These are phyloP conservation scores for Galerucella pusilla DNA, from an alignment of 2,888 invertebrate species.

Conservation along the genomic window DNA sequence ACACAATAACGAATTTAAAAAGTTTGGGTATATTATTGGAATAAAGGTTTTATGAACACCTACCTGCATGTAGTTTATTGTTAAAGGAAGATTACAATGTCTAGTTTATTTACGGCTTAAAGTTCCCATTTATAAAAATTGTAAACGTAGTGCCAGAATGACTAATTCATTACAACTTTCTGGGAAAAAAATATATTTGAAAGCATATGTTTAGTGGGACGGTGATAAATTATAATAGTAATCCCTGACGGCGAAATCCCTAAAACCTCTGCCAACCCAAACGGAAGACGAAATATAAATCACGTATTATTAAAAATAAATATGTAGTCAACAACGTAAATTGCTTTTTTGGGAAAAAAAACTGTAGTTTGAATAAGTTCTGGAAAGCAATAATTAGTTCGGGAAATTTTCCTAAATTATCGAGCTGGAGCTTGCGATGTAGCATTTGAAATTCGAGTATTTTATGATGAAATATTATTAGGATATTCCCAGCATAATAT, in stretches of 20 bases:
- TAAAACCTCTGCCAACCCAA: slow-evolving; percentile 1
- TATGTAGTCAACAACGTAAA: neutral
- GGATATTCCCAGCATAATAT: no score
- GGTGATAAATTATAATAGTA: slow-evolving; percentile 8
- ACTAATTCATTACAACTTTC: slow-evolving; percentile 10
- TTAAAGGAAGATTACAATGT: slow-evolving; percentile 7
- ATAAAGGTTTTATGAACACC: neutral
- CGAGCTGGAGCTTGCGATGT: no score
- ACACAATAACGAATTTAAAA: neutral
- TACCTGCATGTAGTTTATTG: slow-evolving; percentile 11
- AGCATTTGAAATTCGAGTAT: no score
- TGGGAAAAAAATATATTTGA: neutral
- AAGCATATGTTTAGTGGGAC: slow-evolving; percentile 7
- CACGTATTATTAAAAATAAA: neutral
- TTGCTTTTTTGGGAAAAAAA: neutral
- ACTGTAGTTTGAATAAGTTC: neutral
- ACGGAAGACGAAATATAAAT: slow-evolving; percentile 4
- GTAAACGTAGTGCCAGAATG: slow-evolving; percentile 6
- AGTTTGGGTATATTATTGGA: neutral
- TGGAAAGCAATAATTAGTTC: neutral
- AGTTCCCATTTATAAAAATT: slow-evolving; percentile 1
- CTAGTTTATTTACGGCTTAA: slow-evolving; percentile 11
- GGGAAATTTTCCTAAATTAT: no score
- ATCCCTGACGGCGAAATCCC: slow-evolving; percentile 2
- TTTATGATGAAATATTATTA: no score